Base-by-base conservation (phyloP, 2,113 vertebrate genomes). In the Rhadina sibilatrix region DNA sequence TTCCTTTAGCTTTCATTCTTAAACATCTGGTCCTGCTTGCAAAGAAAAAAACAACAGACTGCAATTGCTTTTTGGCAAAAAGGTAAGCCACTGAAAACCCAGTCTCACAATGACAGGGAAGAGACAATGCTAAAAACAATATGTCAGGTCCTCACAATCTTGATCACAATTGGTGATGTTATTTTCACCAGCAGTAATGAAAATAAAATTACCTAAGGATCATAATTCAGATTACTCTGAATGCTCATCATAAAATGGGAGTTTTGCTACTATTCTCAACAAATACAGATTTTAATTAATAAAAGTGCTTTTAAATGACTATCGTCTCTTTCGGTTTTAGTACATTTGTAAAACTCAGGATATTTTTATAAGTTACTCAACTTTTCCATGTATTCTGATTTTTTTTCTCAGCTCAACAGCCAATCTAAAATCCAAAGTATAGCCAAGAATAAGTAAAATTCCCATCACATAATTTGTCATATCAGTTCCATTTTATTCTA, bases 91-190 rank as follows among this genome's bases (percentile, higher is more conserved):
- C 35, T 79, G 77, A 82, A 94, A 94, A 91, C 6, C 2, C 15
- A 87, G 49, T 69, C 53, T 93, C 50, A 72, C 15, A 53, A 61
- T 16, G 18, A 57, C 49, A 84, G 70, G 61, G 22, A 24, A 82
- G 30, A 74, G 25, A 15, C 25, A 75, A 24, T 6, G 28, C 7
- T 72, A 57, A 15, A 42, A 75, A 33, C 0, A 1, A 0, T 7
- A 27, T 1, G 3, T 25, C 57, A 82, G 25, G 74, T 72, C 38
- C 54, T 88, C 54, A 22, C 14, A 75, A 42, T 4, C 3, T 20
- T 35, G 15, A 38, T 6, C 7, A 2, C 5, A 5, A 9, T 2
- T 11, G 1, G 9, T 57, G 46, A 40, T 6, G 16, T 57, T 72
- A 81, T 69, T 90, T 86, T 46, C 87, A 44, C 31, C 20, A 21